Base-by-base conservation (phyloP, 1,140 invertebrate genomes). In the Drosophila repletoides region DNA sequence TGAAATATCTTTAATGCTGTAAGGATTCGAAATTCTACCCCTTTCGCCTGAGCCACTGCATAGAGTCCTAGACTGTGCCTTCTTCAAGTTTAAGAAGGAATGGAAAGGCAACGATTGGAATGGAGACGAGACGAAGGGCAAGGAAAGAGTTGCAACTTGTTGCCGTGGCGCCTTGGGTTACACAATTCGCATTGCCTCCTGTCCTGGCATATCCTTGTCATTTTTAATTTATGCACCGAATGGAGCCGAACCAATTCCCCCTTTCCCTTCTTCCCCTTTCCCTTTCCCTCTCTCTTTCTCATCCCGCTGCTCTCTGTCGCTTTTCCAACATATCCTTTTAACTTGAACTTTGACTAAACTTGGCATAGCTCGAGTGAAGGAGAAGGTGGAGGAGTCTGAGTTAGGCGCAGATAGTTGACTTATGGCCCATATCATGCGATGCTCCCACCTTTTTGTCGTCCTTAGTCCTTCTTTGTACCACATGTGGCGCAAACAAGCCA, bases 181-280 rank as follows among this genome's bases (percentile, higher is more conserved):
- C 80, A 74, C 55, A 52, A 56, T 58, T 15, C 33, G 53, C 58
- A n/a, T 56, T 22, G 48, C 45, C 56, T 41, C 15, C 28, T 45
- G 33, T 36, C 9, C 31, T 33, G 58, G 49, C 74, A 86, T 83
- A 83, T 83, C 80, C 80, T 66, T 84, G 80, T 84, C 80, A 84
- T 84, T 84, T 86, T 84, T 86, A 84, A 84, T 84, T 84, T 84
- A 84, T 84, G 79, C 80, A 53, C 58, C 63, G 64, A 84, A 76
- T 86, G 56, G 58, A 67, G 34, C 53, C 28, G 45, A 40, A 33
- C 21, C n/a, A n/a, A n/a, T n/a, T n/a, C n/a, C 28, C 31, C 12
- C 15, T 15, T 10, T 7, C 7, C 22, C 33, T 5, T 5, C 46
- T 7, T 7, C 17, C 17, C 33, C 1, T 10, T 14, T 22, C 5